Conservation (phyloP, 2,113 vertebrate genomes). For the Sander vitreus region DNA sequence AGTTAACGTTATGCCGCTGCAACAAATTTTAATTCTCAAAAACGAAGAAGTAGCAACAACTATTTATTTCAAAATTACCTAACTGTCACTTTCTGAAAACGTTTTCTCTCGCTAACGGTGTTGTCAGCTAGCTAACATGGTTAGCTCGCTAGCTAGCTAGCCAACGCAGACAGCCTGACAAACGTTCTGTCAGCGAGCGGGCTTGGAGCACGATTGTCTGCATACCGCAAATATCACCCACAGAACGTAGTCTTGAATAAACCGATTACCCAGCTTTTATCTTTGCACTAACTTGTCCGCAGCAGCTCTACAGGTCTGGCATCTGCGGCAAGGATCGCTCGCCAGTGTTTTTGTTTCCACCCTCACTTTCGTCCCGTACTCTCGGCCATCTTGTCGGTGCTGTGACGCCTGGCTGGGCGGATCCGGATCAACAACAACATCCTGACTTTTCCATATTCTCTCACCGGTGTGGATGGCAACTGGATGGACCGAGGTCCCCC, state of each 20-base stretch:
- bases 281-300: conserved; percentile 1
- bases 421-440: conserved; percentile 69
- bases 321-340: conserved; percentile 39
- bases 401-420: conserved; percentile 75
- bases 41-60: neutral
- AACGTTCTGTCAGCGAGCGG: conserved; percentile 54
- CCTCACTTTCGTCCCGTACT: conserved; percentile 81
- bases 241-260: neutral
- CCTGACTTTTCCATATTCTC: conserved; percentile 1
- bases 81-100: conserved; percentile 53
- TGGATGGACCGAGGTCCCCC: conserved; percentile 1
- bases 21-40: neutral
- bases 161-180: conserved; percentile 55
- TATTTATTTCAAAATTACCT: neutral
- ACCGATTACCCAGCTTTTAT: neutral
- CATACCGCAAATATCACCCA: conserved; percentile 54
- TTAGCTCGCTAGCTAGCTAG: conserved; percentile 69
- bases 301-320: conserved; percentile 22
- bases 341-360: conserved; percentile 80
- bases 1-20: conserved; percentile 8
- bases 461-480: conserved; percentile 28
- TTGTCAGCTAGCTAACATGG: conserved; percentile 77
- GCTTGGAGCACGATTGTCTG: conserved; percentile 35
- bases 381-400: conserved; percentile 87
- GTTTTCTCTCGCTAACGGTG: conserved; percentile 45